These are phyloP conservation scores for Limnephilus rhombicus DNA, from an alignment of 2,888 invertebrate genomes.

Conservation along the genomic window DNA sequence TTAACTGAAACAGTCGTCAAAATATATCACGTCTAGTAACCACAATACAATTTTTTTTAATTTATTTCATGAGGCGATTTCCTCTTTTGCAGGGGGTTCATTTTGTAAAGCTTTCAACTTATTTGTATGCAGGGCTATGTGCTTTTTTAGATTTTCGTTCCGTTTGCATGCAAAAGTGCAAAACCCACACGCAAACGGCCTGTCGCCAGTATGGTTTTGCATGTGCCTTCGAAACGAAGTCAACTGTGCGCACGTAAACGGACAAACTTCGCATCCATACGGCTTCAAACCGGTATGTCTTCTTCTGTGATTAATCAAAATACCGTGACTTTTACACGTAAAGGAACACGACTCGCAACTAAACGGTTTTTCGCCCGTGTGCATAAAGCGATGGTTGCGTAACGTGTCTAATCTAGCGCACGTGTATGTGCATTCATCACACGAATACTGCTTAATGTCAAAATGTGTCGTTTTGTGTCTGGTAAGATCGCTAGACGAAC, in stretches of 20 bases:
- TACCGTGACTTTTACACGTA: conserved; percentile 40
- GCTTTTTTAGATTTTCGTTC: conserved; percentile 26
- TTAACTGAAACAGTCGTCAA: background rate
- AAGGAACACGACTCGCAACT: conserved; percentile 34
- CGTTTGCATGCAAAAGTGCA: conserved; percentile 40
- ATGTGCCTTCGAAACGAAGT: conserved; percentile 36
- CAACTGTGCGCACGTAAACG: conserved; percentile 43
- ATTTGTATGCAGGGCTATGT: background rate
- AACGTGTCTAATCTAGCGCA: conserved; percentile 38
- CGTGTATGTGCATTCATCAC: conserved; percentile 31
- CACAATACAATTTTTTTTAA: background rate
- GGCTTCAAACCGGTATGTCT: conserved; percentile 35
- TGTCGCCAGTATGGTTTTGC: conserved; percentile 8
- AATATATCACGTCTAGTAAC: background rate
- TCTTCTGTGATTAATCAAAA: conserved; percentile 35
- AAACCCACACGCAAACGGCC: conserved; percentile 10
- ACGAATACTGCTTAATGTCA: conserved; percentile 45
- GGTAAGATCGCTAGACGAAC: conserved; percentile 34
- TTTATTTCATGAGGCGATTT: background rate
- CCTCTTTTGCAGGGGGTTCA: background rate
- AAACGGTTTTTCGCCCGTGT: conserved; percentile 37
- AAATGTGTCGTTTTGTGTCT: conserved; percentile 39
- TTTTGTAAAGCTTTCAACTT: background rate
- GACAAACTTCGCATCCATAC: conserved; percentile 47
- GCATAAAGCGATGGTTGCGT: conserved; percentile 32